These are phyloP conservation scores for Caenorhabditis sp. DNA, from an alignment of 2,888 invertebrate species.

Conservation along the genomic window DNA sequence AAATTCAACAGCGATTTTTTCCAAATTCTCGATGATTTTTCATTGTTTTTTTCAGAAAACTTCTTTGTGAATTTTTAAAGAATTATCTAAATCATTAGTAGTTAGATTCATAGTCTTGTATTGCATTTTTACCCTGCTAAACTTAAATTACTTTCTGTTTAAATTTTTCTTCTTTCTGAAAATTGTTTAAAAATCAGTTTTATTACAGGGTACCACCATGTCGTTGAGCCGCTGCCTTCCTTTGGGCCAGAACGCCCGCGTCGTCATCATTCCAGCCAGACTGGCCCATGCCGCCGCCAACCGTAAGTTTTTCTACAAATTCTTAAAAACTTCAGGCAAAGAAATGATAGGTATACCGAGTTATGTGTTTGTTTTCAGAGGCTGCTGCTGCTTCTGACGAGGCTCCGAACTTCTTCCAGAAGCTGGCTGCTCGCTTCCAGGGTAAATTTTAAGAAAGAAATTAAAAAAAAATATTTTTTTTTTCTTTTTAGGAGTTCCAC, in stretches of 20 bases:
- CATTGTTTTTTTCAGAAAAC: slow-evolving; percentile 1
- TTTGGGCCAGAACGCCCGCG: slow-evolving; percentile 71
- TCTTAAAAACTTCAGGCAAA: not conserved
- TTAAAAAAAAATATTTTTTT: not conserved
- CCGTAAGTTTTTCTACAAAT: slow-evolving; percentile 53
- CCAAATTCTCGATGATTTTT: not conserved
- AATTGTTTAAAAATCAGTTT: not conserved
- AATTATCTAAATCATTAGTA: too few species aligned
- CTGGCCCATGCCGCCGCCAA: slow-evolving; percentile 69
- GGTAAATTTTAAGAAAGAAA: slow-evolving; percentile 53
- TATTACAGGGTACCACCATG: slow-evolving; percentile 68
- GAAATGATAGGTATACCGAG: not conserved
- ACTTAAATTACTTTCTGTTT: not conserved
- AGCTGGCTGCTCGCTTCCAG: slow-evolving; percentile 79
- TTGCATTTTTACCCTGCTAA: not conserved
- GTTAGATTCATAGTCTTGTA: not conserved
- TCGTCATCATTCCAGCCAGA: slow-evolving; percentile 70
- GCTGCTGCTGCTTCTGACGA: slow-evolving; percentile 68
- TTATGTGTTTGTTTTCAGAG: too few species aligned
- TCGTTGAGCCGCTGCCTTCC: slow-evolving; percentile 75
- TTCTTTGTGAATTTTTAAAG: not conserved
- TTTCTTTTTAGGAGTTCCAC: slow-evolving; percentile 70
- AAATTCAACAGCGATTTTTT: slow-evolving; percentile 9
- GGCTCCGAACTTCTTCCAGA: slow-evolving; percentile 80
- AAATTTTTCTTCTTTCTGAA: not conserved